phyloP scores from a whole-genome alignment of 2,888 invertebrate genomes.

The Ophonus ardosiacus region DNA sequence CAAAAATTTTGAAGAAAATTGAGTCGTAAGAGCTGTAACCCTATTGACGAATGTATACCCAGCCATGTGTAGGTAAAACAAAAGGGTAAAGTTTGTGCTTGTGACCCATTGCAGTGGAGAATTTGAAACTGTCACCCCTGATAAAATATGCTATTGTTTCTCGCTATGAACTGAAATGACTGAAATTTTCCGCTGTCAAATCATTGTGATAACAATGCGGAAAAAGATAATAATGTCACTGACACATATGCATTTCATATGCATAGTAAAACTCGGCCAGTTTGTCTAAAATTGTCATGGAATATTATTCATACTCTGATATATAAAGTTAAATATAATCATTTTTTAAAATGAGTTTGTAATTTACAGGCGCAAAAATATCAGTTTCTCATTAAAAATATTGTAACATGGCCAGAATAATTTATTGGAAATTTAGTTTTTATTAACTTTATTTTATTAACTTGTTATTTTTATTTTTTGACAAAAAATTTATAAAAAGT shows the following conservation, averaged over 20 bases:
- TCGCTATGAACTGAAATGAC: neutral
- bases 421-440: neutral
- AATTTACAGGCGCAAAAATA: neutral
- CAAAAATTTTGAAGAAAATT: no score
- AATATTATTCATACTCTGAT: neutral
- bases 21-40: no score
- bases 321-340: neutral
- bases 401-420: neutral
- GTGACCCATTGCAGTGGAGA: neutral
- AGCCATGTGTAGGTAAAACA: no score
- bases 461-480: neutral
- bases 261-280: neutral
- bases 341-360: neutral
- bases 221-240: neutral
- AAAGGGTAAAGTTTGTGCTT: no score
- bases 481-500: neutral
- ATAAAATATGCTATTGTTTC: neutral
- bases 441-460: neutral
- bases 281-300: neutral
- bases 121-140: neutral
- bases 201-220: neutral
- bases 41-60: no score
- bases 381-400: neutral
- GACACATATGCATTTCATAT: neutral
- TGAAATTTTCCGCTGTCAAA: neutral